Conservation (phyloP, 2,113 vertebrate genomes). For the Melanerpes formicivorus region DNA sequence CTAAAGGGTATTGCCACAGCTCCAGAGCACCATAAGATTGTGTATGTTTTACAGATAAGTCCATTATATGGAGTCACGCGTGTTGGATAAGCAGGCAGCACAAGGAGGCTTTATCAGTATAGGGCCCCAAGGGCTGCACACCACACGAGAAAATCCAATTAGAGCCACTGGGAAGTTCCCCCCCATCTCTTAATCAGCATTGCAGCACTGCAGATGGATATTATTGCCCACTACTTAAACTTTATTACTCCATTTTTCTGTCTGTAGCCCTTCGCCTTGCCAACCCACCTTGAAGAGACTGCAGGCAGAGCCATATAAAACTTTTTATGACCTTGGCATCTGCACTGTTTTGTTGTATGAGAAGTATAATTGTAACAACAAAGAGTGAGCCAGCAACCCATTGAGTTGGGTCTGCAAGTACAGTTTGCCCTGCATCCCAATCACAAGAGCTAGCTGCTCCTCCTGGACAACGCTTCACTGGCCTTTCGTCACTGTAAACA, state of each 20-base stretch:
- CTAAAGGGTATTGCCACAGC: slow-evolving; percentile 22
- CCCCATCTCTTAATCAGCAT: slow-evolving; percentile 75
- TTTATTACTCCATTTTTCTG: slow-evolving; percentile 77
- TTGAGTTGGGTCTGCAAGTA: slow-evolving; percentile 13
- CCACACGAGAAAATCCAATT: slow-evolving; percentile 78
- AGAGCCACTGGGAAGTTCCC: slow-evolving; percentile 61
- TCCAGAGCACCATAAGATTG: background rate
- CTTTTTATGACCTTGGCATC: slow-evolving; percentile 72
- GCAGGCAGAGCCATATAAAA: slow-evolving; percentile 61
- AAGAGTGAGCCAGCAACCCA: background rate
- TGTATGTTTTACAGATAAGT: slow-evolving; percentile 51
- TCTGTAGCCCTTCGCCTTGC: slow-evolving; percentile 66
- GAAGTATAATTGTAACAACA: slow-evolving; percentile 28
- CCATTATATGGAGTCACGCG: slow-evolving; percentile 56
- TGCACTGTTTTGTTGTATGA: slow-evolving; percentile 49
- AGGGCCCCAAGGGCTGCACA: slow-evolving; percentile 49
- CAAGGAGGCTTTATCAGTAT: slow-evolving; percentile 67
- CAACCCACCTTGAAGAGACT: slow-evolving; percentile 73
- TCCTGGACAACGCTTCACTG: background rate
- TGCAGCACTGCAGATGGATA: slow-evolving; percentile 77
- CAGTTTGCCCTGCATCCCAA: background rate
- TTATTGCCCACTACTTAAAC: slow-evolving; percentile 77
- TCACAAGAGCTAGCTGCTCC: background rate
- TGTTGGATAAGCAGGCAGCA: slow-evolving; percentile 70
- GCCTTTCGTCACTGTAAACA: background rate